Evolutionary conservation across 2,797 vertebrate species (phyloP), one percentile per base, ranked within the genome.

Genomic region (Percopsis omiscomaycus): DNA sequence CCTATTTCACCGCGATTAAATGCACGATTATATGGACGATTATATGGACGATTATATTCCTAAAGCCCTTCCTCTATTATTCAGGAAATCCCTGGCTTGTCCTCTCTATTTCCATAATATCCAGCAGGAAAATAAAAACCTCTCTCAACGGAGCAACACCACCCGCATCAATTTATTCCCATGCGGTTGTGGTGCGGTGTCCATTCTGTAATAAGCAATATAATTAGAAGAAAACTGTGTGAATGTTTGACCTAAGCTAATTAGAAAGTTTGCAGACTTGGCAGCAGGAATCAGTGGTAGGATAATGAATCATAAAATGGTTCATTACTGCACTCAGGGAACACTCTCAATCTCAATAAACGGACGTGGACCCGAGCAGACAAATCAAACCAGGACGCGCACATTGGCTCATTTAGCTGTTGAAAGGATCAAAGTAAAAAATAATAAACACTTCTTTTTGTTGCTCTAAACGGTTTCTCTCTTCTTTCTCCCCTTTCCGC

Each of bases 241-340:
- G 88, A 89, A 88, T 91, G 86, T 92, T 91, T 93, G 92, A 93
- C 92, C 91, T 79, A 75, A 82, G 85, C 86, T 92, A 92, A 92
- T 94, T 92, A 92, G 87, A 92, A 93, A 92, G 91, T 94, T 92
- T 93, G 89, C 89, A 88, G 87, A 86, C 88, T 88, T 87, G 87
- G 89, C 88, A 86, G 88, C 81, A 71, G 80, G 88, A 90, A 89
- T 90, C 89, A 89, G 84, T 80, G 69, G 70, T 54, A 79, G 88
- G 82, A 92, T 92, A 92, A 92, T 93, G 90, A 94, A 89, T 93
- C 86, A 91, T 91, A 92, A 92, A 93, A 92, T 80, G 90, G 83
- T 91, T 92, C 90, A 93, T 94, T 93, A 92, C 86, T 69, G 84
- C 74, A 82, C 84, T 84, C 80, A 88, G 86, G 85, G 87, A 91